phyloP scores from a whole-genome alignment of 92 coral and sea anemone species.

The Desmophyllum pertusum region DNA sequence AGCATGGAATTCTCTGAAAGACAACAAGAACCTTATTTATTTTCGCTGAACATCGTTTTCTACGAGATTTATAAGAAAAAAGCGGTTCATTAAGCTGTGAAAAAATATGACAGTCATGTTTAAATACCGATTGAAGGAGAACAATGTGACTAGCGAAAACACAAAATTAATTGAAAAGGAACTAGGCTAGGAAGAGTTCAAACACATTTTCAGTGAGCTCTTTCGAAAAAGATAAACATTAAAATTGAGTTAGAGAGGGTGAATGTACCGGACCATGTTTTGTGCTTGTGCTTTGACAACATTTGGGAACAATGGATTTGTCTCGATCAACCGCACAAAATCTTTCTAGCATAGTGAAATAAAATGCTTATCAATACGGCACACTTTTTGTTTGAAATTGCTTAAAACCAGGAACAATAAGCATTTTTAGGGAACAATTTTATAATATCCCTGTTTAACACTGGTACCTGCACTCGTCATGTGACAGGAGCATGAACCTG shows the following conservation, averaged over 20 bases:
- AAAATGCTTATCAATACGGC: background rate
- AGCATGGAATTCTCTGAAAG: background rate
- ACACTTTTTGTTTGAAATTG: background rate
- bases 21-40: background rate
- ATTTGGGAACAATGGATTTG: background rate
- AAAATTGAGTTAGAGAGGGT: background rate
- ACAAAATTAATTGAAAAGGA: background rate
- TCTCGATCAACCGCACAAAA: background rate
- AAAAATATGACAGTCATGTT: background rate
- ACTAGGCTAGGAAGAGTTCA: background rate
- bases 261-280: background rate
- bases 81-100: background rate
- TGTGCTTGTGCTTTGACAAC: background rate
- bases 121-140: background rate
- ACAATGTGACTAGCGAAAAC: background rate
- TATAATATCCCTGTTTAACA: background rate
- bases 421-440: background rate
- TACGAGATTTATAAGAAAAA: background rate
- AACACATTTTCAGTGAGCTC: background rate
- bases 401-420: background rate
- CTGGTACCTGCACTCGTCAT: slow-evolving; percentile 8
- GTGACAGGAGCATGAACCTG: background rate
- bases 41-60: background rate
- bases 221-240: background rate
- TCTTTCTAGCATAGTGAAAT: background rate